A percentile compares a stretch with the other conserved stretches of the same genome.
phyloP scores from a whole-genome alignment of 2,888 invertebrate species.

The Diogma glabrata region DNA sequence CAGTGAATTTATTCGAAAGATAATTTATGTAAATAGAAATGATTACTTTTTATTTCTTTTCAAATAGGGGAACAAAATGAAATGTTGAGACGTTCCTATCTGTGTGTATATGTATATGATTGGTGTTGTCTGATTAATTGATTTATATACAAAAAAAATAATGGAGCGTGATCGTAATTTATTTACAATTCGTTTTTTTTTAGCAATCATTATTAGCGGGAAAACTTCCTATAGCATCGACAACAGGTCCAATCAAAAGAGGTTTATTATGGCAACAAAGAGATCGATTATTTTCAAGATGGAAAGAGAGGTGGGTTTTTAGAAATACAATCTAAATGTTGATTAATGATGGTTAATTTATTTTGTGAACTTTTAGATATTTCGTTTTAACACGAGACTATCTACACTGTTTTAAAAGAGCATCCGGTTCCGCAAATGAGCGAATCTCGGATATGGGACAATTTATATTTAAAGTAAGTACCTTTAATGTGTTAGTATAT shows the following conservation, averaged over 20 bases:
- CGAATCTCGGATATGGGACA: conserved; percentile 53
- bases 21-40: too few species aligned
- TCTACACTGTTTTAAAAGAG: conserved; percentile 51
- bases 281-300: conserved; percentile 50
- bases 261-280: conserved; percentile 53
- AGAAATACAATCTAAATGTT: neutral
- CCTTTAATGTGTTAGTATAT: too few species aligned
- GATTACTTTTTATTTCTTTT: too few species aligned
- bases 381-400: conserved; percentile 54
- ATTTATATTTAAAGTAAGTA: conserved; percentile 52
- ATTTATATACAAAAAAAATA: too few species aligned
- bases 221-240: conserved; percentile 37
- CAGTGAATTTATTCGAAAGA: too few species aligned
- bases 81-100: too few species aligned
- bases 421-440: conserved; percentile 41
- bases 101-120: too few species aligned
- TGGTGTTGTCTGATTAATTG: too few species aligned
- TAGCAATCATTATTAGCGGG: conserved; percentile 35
- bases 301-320: conserved; percentile 44
- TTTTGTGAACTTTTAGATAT: conserved; percentile 31
- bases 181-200: conserved; percentile 20
- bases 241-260: conserved; percentile 47
- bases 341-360: neutral
- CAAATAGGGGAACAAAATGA: too few species aligned
- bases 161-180: too few species aligned